These are phyloP conservation scores for Neodiprion virginianus DNA, from an alignment of 1,140 invertebrate genomes.

Conservation along the genomic window DNA sequence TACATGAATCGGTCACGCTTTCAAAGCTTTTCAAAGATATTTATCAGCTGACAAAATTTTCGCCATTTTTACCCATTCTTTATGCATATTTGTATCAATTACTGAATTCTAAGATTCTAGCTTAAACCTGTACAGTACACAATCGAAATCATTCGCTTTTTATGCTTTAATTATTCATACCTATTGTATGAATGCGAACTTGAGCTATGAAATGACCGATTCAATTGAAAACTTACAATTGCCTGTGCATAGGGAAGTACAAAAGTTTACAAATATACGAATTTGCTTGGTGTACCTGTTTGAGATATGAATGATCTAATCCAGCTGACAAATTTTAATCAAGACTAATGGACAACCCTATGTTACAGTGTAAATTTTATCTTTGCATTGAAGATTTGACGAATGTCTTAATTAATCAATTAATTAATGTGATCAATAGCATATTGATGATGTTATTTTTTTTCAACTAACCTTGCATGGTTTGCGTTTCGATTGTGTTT, in stretches of 20 bases:
- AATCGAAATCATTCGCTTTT: too few relatives aligned
- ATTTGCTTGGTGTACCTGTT: neutral
- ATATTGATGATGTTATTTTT: neutral
- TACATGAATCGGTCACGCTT: neutral
- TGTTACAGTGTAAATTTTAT: neutral
- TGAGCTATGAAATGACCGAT: neutral
- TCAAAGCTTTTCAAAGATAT: neutral
- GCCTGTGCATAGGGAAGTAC: neutral
- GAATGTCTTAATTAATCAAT: neutral
- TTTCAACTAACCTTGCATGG: constrained; percentile 55
- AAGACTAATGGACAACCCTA: neutral
- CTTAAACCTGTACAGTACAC: too few relatives aligned
- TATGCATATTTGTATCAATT: neutral
- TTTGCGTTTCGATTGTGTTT: constrained; percentile 59
- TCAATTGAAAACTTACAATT: neutral
- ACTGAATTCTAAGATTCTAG: too few relatives aligned
- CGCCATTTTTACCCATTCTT: neutral
- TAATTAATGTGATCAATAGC: neutral
- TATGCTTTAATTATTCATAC: neutral
- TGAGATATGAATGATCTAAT: neutral
- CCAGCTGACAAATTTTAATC: neutral
- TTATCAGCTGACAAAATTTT: neutral
- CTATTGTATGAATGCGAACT: neutral
- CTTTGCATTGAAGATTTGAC: neutral
- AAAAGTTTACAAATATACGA: neutral